Evolutionary conservation across 2,113 vertebrate species (phyloP), one percentile per base, ranked within the genome.

Genomic region (Stegastes partitus): DNA sequence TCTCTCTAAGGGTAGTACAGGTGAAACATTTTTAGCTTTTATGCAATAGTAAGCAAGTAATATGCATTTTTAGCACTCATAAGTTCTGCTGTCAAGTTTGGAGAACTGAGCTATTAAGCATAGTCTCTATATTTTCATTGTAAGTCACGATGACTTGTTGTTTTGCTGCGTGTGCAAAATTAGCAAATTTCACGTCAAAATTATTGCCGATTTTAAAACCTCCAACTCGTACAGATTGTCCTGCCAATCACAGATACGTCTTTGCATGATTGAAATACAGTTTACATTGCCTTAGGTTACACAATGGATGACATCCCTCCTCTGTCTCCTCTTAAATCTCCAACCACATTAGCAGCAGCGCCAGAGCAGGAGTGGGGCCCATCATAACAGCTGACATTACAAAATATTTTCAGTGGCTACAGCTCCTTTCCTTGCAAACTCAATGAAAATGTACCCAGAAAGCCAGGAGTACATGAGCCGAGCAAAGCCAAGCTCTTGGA

Each of bases 331-430:
- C 78, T 83, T 90, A 82, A 85, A 91, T 89, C 86, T 81, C 80
- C 55, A 51, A 89, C 74, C 78, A 75, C 81, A 86, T 83, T 66
- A 77, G 59, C 77, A 61, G 9, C 61, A 67, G 68, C 4, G 66
- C 84, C 82, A 90, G 71, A 82, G 87, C 82, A 84, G 89, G 78
- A 91, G 73, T 68, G 37, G 26, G 45, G 87, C 84, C 87, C 91
- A 87, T 86, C 81, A 89, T 88, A 87, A 91, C 86, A 89, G 89
- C 92, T 91, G 90, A 92, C 89, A 86, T 91, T 92, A 91, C 88
- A 87, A 90, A 89, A 88, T 90, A 88, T 92, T 92, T 90, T 90
- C 89, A 85, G 89, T 92, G 86, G 87, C 89, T 88, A 37, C 68
- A 87, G 77, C 82, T 75, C 65, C 84, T 86, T 85, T 86, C 81